Evolutionary conservation across 2,797 vertebrate genomes (phyloP), one percentile per base, ranked within the genome.

Genomic region (Serranus cabrilla): DNA sequence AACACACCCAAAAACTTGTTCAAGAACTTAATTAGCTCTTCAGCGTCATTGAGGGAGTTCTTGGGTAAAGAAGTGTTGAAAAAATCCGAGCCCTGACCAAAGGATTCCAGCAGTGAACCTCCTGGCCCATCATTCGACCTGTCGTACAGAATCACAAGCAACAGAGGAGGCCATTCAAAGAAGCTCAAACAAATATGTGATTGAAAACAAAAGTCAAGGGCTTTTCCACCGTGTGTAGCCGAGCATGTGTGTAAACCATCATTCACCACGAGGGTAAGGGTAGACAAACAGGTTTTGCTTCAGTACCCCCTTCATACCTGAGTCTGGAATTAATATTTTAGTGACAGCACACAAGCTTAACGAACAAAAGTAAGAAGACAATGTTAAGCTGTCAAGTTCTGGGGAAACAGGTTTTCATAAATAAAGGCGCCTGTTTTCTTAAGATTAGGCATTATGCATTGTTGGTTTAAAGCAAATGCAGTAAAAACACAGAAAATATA

Each of bases 1-100:
- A 34, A 77, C 90, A 18, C 86, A 96, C 95, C 92, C 20, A 94
- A 43, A 43, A 94, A 66, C 9, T 11, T 79, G 23, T 78, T 82
- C 85, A 92, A 78, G 12, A 84, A 2, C 0, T 81, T 8, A 18
- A 91, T 10, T 37, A 94, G 14, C n/a, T 40, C 11, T 13, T 66
- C 52, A 13, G 87, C 51, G 43, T 88, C 68, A 13, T 21, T 25
- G 5, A 0, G 62, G 7, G 82, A 43, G 34, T 89, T 25, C 2
- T 42, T 51, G 18, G 79, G 49, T 21, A 89, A 69, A 11, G 43
- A 1, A 1, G 76, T 21, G 12, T 65, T 81, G 10, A 91, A 51
- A 51, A 73, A 21, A 1, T 78, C 71, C 7, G 17, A 45, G 1
- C 52, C 78, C n/a, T 89, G 25, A 11, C 90, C 11, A 42, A 91